These are phyloP conservation scores for Oncorhynchus keta DNA, from an alignment of 2,113 vertebrate genomes.

Conservation along the genomic window DNA sequence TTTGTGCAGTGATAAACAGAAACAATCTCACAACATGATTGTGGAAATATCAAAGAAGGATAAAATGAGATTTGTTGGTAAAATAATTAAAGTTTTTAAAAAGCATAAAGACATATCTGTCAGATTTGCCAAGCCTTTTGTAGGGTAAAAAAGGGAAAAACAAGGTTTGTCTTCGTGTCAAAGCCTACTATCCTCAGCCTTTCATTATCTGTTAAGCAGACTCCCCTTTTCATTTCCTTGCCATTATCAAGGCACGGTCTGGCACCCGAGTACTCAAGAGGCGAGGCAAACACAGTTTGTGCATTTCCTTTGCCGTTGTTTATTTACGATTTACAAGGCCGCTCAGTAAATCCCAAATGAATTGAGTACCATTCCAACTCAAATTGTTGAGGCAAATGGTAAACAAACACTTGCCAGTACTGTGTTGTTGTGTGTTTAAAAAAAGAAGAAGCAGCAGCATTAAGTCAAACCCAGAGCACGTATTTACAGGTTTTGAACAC, in stretches of 20 bases:
- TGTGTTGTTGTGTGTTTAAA: conserved; percentile 31
- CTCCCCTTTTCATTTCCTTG: conserved; percentile 19
- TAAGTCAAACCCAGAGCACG: conserved; percentile 51
- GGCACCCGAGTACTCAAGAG: conserved; percentile 23
- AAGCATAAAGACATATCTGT: conserved; percentile 29
- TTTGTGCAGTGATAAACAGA: not conserved
- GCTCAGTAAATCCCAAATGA: conserved; percentile 32
- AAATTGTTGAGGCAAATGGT: conserved; percentile 16
- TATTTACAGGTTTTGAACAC: conserved; percentile 60
- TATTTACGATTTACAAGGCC: conserved; percentile 30
- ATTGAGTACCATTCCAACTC: conserved; percentile 26
- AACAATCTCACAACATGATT: not conserved
- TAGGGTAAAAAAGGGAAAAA: not conserved
- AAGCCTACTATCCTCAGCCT: conserved; percentile 22
- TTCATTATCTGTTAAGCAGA: conserved; percentile 40
- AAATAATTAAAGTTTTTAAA: conserved; percentile 14
- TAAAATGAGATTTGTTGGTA: not conserved
- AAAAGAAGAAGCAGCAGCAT: conserved; percentile 55
- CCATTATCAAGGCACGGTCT: conserved; percentile 30
- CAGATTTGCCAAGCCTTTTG: not conserved
- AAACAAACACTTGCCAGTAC: conserved; percentile 22
- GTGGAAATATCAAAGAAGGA: not conserved
- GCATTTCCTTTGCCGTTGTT: conserved; percentile 22
- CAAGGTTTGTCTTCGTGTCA: not conserved
- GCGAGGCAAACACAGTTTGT: not conserved